Base-by-base conservation (phyloP, 2,888 invertebrate genomes). In the Drosophila greeni region DNA sequence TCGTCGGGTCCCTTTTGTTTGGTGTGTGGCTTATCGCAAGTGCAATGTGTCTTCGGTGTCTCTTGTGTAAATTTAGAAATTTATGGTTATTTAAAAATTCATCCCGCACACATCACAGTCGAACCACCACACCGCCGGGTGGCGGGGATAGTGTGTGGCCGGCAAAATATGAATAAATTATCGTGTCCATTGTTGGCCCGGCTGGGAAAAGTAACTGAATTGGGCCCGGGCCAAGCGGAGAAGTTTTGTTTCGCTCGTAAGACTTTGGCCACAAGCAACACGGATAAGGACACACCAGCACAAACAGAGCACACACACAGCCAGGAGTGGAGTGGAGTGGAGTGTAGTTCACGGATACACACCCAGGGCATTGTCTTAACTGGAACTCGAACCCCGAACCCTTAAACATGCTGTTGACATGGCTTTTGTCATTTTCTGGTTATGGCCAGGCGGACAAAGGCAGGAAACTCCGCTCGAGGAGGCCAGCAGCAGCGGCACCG, bases 21-120 rank as follows among this genome's bases (percentile, higher is more conserved):
- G 51, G 47, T 47, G 66, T 76, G 67, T 70, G 77, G 75, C 77
- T 79, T 76, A 79, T 79, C 82, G 71, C 75, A 76, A 76, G 66
- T 74, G 80, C 80, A 82, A 78, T 78, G 78, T 78, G 82, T 78
- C 78, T 82, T 79, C 82, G 62, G 79, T 39, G 55, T 79, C 84
- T 76, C 81, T 72, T 82, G 84, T 75, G 81, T 82, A 82, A 84
- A 82, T 82, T 82, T 82, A 82, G 84, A 75, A 82, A 82, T 82
- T 82, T 84, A 82, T 84, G 82, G 84, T 82, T 82, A 83, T 83
- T 83, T 83, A 81, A 81, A 81, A 81, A 83, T 81, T 76, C 79
- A 82, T 71, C 60, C 48, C 67, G 52, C 59, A 43, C 54, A 58
- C 51, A 45, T 24, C 26, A 34, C 20, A 26, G 8, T 2, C 31